Evolutionary conservation across 2,888 invertebrate genomes (phyloP), one percentile per base, ranked within the genome.

Genomic region (Acleris sparsana): DNA sequence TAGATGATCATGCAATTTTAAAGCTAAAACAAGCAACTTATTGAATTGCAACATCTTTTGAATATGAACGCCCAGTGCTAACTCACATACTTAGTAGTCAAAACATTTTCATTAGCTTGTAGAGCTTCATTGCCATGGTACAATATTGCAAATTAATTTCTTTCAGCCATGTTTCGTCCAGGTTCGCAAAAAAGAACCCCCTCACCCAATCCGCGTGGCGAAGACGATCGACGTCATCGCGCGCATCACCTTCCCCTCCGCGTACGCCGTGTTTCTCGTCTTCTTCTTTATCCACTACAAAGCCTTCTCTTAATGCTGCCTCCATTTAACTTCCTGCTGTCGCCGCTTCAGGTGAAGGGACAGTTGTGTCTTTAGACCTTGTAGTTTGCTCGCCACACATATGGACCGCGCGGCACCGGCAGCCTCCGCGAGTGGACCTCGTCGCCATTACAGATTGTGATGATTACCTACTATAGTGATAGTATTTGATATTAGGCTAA

Each of bases 271-370:
- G 87, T 98, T 98, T 93, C 95, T 98, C 83, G 96, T 97, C 88
- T 98, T 97, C 94, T 98, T 98, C 94, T 98, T 98, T 94, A 97
- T 97, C 84, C 97, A 97, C 94, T 97, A 97, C 93, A 97, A 97
- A 92, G 97, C 96, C 92, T 96, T 96, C 86, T 94, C 94, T 92
- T 94, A 95, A 93, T 93, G 86, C 86, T 84, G 85, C 83, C 85
- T 80, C 73, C 43, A 44, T 68, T 68, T 64, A 67, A 67, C 67
- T 68, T 69, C 70, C 69, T 67, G 73, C 79, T 74, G 80, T 80
- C 76, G 79, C 80, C 75, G 85, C 86, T 85, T 87, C 72, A 75
- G 76, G 81, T 80, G 78, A 80, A 83, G 79, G 77, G 76, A 73
- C 78, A 76, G 78, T 74, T 80, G 78, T 82, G 78, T 82, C 77